Evolutionary conservation across 1,140 invertebrate species (phyloP).

Genomic region (Bombyx mandarina): DNA sequence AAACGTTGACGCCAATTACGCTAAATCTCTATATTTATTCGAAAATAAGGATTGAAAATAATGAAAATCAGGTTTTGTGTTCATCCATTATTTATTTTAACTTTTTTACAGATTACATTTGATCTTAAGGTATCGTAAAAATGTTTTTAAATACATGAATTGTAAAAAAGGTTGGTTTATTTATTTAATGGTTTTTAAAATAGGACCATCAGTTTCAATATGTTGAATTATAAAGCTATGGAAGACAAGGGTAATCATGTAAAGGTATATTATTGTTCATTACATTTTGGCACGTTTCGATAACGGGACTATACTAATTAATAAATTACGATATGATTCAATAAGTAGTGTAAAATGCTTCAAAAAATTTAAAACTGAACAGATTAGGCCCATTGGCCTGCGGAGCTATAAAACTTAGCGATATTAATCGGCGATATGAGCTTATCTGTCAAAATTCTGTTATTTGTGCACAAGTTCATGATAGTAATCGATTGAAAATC

Average conservation of each 20-base stretch:
- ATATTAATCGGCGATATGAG: too few relatives aligned
- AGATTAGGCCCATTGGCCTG: not conserved
- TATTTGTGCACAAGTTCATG: too few relatives aligned
- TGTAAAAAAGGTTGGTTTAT: constrained; percentile 24
- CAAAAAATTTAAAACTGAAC: constrained; percentile 12
- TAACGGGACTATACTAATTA: constrained; percentile 26
- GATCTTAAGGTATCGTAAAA: constrained; percentile 62
- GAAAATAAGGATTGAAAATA: constrained; percentile 32
- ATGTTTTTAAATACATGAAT: constrained; percentile 54
- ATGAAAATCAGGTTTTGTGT: constrained; percentile 29
- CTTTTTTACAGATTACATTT: constrained; percentile 50
- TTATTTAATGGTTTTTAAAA: too few relatives aligned
- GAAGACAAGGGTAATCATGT: constrained; percentile 54
- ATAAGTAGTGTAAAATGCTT: constrained; percentile 13
- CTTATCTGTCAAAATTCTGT: too few relatives aligned
- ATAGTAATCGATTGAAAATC: too few relatives aligned
- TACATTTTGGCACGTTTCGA: constrained; percentile 38
- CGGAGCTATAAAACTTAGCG: too few relatives aligned
- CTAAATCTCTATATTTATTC: constrained; percentile 47
- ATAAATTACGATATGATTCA: constrained; percentile 12
- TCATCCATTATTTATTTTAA: constrained; percentile 56
- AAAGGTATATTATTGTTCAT: constrained; percentile 16
- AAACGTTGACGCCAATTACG: constrained; percentile 25
- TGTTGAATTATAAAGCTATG: constrained; percentile 43
- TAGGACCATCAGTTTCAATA: constrained; percentile 23